Evolutionary conservation across 1,140 invertebrate species (phyloP).

Genomic region (Euschistus heros): DNA sequence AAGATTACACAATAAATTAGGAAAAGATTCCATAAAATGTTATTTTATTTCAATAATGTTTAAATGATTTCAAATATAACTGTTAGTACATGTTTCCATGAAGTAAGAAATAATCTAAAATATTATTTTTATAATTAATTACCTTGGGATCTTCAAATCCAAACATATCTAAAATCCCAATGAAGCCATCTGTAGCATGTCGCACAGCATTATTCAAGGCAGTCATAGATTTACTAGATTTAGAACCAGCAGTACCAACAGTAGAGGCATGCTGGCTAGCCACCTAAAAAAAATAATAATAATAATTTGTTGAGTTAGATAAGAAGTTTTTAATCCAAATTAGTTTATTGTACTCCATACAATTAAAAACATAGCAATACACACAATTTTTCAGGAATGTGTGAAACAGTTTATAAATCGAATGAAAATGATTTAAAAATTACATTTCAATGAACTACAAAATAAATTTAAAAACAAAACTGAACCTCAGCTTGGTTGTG

Average conservation of each 20-base stretch:
- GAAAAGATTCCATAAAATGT: no score
- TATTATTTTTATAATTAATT: constrained; percentile 18
- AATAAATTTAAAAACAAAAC: background rate
- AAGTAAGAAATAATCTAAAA: no score
- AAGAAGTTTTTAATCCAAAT: no score
- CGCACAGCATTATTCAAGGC: constrained; percentile 76
- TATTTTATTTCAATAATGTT: no score
- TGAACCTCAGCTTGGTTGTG: constrained; percentile 68
- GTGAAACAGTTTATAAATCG: no score
- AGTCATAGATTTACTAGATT: constrained; percentile 68
- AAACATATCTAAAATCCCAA: constrained; percentile 92
- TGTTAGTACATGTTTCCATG: no score
- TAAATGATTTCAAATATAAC: no score
- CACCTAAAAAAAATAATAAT: constrained; percentile 34
- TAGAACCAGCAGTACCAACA: constrained; percentile 71
- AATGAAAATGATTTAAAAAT: no score
- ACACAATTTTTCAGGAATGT: no score
- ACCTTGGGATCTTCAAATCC: constrained; percentile 83
- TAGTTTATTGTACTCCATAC: no score
- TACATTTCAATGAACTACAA: background rate
- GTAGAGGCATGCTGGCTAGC: constrained; percentile 80
- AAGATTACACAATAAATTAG: no score
- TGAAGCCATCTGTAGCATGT: constrained; percentile 89
- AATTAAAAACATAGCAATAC: no score
- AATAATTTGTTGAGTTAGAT: background rate